A percentile compares a stretch with the other conserved stretches of the same genome.
Evolutionary conservation across 2,113 vertebrate species (phyloP).

Genomic region (Oryzias celebensis): DNA sequence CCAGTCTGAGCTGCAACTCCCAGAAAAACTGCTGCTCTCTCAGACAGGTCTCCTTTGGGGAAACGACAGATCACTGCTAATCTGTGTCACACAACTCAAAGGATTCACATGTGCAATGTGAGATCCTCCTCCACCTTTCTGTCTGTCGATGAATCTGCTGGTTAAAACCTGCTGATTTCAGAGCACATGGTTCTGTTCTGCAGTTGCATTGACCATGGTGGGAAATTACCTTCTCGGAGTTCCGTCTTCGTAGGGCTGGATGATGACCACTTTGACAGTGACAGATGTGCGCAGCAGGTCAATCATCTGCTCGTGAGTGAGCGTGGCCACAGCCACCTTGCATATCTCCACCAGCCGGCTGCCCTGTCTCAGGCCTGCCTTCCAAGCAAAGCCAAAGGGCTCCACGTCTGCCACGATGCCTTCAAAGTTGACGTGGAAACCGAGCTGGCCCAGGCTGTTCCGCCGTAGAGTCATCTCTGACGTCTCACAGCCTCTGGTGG

Average conservation of each 20-base stretch:
- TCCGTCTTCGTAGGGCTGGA: slow-evolving; percentile 93
- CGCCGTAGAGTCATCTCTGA: slow-evolving; percentile 90
- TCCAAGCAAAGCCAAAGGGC: slow-evolving; percentile 96
- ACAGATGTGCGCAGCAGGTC: slow-evolving; percentile 91
- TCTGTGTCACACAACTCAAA: no score
- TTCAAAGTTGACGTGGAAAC: slow-evolving; percentile 97
- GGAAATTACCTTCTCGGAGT: slow-evolving; percentile 86
- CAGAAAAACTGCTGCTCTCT: no score
- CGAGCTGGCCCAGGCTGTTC: slow-evolving; percentile 92
- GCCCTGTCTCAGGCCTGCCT: slow-evolving; percentile 92
- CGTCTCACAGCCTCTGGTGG: slow-evolving; percentile 92
- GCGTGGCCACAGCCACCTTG: slow-evolving; percentile 93
- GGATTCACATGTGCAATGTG: no score
- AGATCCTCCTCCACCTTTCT: no score
- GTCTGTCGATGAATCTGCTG: no score
- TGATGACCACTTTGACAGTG: slow-evolving; percentile 93
- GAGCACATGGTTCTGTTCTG: no score
- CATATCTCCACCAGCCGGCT: slow-evolving; percentile 97
- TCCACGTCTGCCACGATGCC: slow-evolving; percentile 97
- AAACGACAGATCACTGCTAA: no score
- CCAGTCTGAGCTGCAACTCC: no score
- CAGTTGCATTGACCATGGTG: no score
- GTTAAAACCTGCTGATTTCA: no score
- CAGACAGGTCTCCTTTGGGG: no score
- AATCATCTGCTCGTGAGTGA: slow-evolving; percentile 98